Conservation (phyloP, 2,888 invertebrate genomes). For the Parapristionchus giblindavisi region DNA sequence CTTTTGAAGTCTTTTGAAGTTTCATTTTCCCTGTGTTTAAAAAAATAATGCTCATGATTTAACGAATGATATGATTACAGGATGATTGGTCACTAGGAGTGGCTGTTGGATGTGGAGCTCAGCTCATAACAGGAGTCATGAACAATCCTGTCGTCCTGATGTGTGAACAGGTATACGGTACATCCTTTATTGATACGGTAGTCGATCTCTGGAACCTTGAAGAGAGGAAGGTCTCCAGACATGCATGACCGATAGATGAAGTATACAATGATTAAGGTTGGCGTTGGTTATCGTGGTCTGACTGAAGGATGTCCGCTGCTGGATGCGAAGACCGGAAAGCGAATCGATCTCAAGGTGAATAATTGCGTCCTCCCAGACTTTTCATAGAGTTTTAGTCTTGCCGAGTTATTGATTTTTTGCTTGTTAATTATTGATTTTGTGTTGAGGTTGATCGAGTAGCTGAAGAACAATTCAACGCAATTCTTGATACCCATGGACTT, state of each 20-base stretch:
- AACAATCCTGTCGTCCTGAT: conserved; percentile 73
- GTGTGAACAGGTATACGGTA: conserved; percentile 71
- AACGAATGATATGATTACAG: conserved; percentile 37
- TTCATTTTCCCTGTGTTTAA: not conserved
- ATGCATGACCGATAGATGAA: no score
- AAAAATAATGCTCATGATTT: not conserved
- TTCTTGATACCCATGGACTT: conserved; percentile 57
- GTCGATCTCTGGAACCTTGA: no score
- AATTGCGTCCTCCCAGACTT: not conserved
- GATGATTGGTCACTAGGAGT: conserved; percentile 65
- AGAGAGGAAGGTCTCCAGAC: no score
- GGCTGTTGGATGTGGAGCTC: conserved; percentile 71
- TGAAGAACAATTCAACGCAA: conserved; percentile 61
- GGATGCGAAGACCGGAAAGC: conserved; percentile 62
- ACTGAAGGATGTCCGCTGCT: conserved; percentile 71
- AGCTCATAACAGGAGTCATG: conserved; percentile 72
- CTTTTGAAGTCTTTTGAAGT: no score
- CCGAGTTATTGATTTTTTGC: not conserved
- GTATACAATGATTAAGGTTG: conserved; percentile 43
- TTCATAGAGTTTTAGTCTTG: not conserved
- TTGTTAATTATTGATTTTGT: not conserved
- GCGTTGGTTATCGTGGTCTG: conserved; percentile 52
- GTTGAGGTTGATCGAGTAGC: conserved; percentile 51
- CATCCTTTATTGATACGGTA: no score
- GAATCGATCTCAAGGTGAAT: conserved; percentile 59